Conservation (phyloP, 2,113 vertebrate genomes). For the Marcusenius ussheri region DNA sequence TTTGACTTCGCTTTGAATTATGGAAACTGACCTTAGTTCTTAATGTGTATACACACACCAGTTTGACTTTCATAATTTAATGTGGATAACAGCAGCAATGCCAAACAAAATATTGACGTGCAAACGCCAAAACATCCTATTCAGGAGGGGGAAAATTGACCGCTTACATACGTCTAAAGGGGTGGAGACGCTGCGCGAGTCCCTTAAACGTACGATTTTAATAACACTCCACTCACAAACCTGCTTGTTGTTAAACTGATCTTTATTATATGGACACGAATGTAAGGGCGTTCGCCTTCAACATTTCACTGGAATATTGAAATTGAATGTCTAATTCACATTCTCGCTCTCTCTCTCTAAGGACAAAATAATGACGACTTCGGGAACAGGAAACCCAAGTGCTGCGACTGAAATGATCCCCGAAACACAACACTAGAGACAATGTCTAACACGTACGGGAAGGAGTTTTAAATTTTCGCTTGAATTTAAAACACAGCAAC, state of each 20-base stretch:
- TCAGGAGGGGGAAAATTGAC: neutral
- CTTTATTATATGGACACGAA: constrained; percentile 64
- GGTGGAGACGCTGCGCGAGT: neutral
- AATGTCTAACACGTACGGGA: constrained; percentile 15
- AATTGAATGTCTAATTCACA: constrained; percentile 50
- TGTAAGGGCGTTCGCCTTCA: constrained; percentile 40
- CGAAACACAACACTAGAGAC: constrained; percentile 40
- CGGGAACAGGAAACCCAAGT: constrained; percentile 51
- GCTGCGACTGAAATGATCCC: constrained; percentile 45
- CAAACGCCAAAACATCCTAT: neutral
- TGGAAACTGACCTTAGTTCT: neutral
- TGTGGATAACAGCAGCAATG: neutral
- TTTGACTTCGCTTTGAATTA: neutral
- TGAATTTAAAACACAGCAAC: constrained; percentile 32
- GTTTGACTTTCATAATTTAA: neutral
- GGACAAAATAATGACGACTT: constrained; percentile 42
- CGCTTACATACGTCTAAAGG: neutral
- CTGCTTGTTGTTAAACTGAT: constrained; percentile 45
- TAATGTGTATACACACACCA: neutral
- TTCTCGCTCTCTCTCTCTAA: constrained; percentile 37
- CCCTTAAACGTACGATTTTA: neutral
- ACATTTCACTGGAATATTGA: constrained; percentile 51
- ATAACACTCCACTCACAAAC: constrained; percentile 21
- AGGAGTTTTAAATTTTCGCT: constrained; percentile 13
- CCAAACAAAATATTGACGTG: neutral